phyloP scores from a whole-genome alignment of 2,113 vertebrate species.

The rabbit (Oryctolagus cuniculus) region mOryCun1.1 NC_091440.1:61837001-61837500 shows the following conservation, averaged over 20 bases:
- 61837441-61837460: background rate
- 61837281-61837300: background rate
- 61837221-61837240: background rate
- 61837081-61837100: background rate
- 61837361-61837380: background rate
- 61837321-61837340: background rate
- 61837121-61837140: background rate
- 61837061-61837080: background rate
- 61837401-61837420: background rate
- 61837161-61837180: rapidly evolving
- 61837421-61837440: background rate
- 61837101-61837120: background rate
- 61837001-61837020: background rate
- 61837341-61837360: background rate
- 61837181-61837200: background rate
- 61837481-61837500: background rate
- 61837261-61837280: background rate
- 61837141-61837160: background rate
- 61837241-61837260: background rate
- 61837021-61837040: background rate
- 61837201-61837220: background rate
- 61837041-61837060: background rate
- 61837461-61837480: background rate
- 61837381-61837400: background rate
- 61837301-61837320: background rate